Base-by-base conservation (phyloP, 2,113 vertebrate species). In the Engystomops pustulosus region DNA sequence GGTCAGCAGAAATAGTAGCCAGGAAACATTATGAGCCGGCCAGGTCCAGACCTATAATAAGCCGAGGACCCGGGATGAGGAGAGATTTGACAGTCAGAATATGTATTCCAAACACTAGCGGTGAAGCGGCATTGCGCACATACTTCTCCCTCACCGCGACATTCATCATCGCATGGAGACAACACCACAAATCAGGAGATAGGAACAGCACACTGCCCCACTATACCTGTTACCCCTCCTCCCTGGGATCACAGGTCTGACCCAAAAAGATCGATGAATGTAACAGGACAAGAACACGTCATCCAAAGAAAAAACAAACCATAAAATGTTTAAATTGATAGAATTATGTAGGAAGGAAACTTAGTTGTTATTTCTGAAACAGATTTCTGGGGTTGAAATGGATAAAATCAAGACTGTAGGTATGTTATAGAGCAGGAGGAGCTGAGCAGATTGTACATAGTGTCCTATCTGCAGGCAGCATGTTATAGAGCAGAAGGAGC, bases 31-130 rank as follows among this genome's bases (percentile, higher is more conserved):
- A 53, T 49, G 41, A 32, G 6, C 18, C 25, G 38, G 82, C 32
- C 72, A 84, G 83, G 75, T 79, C 55, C 62, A 79, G 65, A 41
- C n/a, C 62, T 68, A 23, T 32, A 60, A 32, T 18, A 27, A 53
- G 45, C 45, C 30, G 34, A 38, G 15, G 32, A n/a, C n/a, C 30
- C 72, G 45, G 49, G 45, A 77, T 1, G 8, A 14, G 12, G 49
- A 69, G 76, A 5, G 45, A 38, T 70, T 70, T 85, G 83, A 85
- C 83, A 85, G 83, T 58, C 11, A 9, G 82, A 41, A 84, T 78
- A 85, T 85, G 71, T 77, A 85, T 78, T 85, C 83, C 49, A 85
- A 85, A 79, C 83, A 85, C 44, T 30, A 78, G 82, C 49, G 4
- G 23, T 70, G 47, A 41, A 38, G 32, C 4, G 34, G 36, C 83